Evolutionary conservation across 1,140 invertebrate species (phyloP).

Genomic region (Augochlora pura): DNA sequence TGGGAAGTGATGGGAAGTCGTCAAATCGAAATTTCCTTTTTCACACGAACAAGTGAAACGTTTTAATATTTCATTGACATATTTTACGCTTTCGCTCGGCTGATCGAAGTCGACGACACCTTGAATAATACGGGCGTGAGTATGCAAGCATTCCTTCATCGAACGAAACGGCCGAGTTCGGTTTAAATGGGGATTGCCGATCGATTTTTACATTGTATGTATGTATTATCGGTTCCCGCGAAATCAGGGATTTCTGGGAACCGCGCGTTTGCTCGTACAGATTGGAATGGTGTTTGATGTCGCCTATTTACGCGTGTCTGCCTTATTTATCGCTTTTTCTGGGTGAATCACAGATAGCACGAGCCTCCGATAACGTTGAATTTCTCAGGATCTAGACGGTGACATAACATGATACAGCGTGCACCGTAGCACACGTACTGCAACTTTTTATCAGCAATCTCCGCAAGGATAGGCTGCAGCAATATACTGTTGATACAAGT

Average conservation of each 20-base stretch:
- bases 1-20: too few species aligned
- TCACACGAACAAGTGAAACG: too few species aligned
- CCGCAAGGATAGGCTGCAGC: too few species aligned
- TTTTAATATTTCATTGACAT: too few species aligned
- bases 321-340: conserved; percentile 10
- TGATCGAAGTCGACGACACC: too few species aligned
- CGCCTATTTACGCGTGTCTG: conserved; percentile 15
- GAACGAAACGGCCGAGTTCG: not conserved
- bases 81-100: too few species aligned
- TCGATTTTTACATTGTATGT: conserved; percentile 51
- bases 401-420: not conserved
- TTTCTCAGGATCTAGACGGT: not conserved
- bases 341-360: not conserved
- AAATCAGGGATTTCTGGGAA: not conserved
- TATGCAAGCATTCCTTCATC: not conserved
- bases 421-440: not conserved
- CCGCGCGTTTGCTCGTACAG: conserved; percentile 35
- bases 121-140: not conserved
- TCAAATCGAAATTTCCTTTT: too few species aligned
- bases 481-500: too few species aligned
- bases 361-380: conserved; percentile 5
- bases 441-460: too few species aligned
- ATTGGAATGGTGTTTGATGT: conserved; percentile 20
- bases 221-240: not conserved
- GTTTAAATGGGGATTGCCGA: conserved; percentile 27